Evolutionary conservation across 2,797 vertebrate genomes (phyloP), one percentile per base, ranked within the genome.

Genomic region (Ceyx erithaca): DNA sequence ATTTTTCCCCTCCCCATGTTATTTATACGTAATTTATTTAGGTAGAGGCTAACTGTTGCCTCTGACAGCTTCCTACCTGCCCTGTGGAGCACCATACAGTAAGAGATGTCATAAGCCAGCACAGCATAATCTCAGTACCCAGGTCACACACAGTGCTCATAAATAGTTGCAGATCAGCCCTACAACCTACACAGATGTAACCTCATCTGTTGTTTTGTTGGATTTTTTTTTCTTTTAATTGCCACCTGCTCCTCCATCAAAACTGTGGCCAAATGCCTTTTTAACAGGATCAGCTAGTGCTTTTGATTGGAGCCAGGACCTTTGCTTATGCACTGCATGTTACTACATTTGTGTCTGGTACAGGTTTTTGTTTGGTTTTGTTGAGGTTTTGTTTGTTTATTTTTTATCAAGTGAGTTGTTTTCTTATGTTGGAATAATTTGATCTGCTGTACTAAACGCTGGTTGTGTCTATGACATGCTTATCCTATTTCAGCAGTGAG

Each of bases 401-500:
- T 40, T 83, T 72, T 94, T 93, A 88, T 78, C 93, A 96, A 87
- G 86, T 75, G 86, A 92, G 75, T 81, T 94, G 78, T 87, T 95
- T 94, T 85, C 82, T 70, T 43, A 9, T 49, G 90, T 85, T 81
- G 95, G 87, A 95, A 87, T 85, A 93, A 89, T 89, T 96, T 89
- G 57, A 77, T 94, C 90, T 73, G 77, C 87, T 87, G 77, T 63
- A 66, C 80, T 96, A 85, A 97, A 87, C 61, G 40, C 81, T 92
- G 86, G 54, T 75, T 82, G 80, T 95, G 70, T 87, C 92, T 93
- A 88, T 58, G 80, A 92, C 89, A 85, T 90, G 86, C 92, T 95
- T 91, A 95, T 91, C 93, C 93, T 76, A 71, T 91, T 96, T 89
- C 93, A 95, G 94, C 82, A 66, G 91, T 14, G 23, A 80, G 62